Evolutionary conservation across 2,797 vertebrate genomes (phyloP), one percentile per base, ranked within the genome.

Genomic region (Cyclopterus lumpus): DNA sequence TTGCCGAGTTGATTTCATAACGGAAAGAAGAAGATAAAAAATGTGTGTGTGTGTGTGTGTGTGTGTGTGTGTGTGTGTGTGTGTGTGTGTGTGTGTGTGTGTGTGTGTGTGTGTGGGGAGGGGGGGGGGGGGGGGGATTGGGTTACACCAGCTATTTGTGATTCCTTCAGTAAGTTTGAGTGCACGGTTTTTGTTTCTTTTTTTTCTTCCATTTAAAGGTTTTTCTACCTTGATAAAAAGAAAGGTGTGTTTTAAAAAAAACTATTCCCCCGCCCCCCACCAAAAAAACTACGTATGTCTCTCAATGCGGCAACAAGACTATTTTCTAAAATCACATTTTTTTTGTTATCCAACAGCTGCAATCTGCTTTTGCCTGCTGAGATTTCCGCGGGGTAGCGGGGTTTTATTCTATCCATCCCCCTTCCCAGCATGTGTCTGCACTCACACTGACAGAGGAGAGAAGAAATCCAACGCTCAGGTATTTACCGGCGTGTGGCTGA

Each of bases 301-400:
- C 55, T 81, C 73, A 84, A 59, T 32, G 63, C 53, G 60, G 79
- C 81, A 80, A 65, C 78, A 32, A 67, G 75, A 67, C 82, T 73
- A 73, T 90, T 24, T 90, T 79, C 73, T 38, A 81, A 89, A 89
- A 87, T 86, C 69, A 71, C 80, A 78, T 71, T 1, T 81, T 90
- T 89, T 80, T n/a, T n/a, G n/a, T n/a, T 71, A 67, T 84, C 85
- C 87, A 84, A 40, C 84, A 77, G 84, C 85, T 80, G 77, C 87
- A 90, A 79, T 88, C 78, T 85, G 79, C 81, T 77, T 86, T 85
- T 80, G 86, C 89, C 83, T 92, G 88, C 89, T 87, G 90, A 83
- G 86, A 85, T 86, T 88, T 91, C 86, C 53, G 49, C 79, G 62
- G 84, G 84, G 82, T 87, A 88, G 84, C 67, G 30, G 88, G 85